Conservation (phyloP, 2,113 vertebrate genomes). For the Anhinga anhinga region DNA sequence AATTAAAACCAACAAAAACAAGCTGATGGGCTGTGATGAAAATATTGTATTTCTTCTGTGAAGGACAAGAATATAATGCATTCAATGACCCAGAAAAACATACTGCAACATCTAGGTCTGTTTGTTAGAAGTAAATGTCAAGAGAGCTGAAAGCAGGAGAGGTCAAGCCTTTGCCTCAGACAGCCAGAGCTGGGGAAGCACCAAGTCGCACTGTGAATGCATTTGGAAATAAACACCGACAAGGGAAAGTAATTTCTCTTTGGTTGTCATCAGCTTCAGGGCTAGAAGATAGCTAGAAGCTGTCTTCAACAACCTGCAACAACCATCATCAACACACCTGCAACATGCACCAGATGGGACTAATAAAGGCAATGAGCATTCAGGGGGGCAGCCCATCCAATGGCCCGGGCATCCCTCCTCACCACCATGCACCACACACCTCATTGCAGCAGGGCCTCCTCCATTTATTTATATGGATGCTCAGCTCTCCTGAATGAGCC, state of each 20-base stretch:
- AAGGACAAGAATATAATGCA: constrained; percentile 22
- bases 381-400: not conserved
- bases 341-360: not conserved
- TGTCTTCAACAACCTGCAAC: too few species aligned
- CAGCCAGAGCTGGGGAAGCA: not conserved
- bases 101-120: not conserved
- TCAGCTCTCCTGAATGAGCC: not conserved
- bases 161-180: not conserved
- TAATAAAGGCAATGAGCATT: not conserved
- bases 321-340: not conserved
- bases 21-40: not conserved
- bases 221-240: not conserved
- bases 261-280: not conserved
- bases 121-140: not conserved
- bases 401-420: not conserved
- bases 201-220: not conserved
- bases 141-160: not conserved
- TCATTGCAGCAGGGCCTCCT: not conserved
- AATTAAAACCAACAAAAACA: not conserved
- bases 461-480: not conserved
- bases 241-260: not conserved
- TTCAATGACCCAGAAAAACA: constrained; percentile 28
- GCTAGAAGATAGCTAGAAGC: not conserved
- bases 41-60: not conserved
- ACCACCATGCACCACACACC: not conserved